Conservation (phyloP, 1,140 invertebrate genomes). For the Harlomillsia oculata region DNA sequence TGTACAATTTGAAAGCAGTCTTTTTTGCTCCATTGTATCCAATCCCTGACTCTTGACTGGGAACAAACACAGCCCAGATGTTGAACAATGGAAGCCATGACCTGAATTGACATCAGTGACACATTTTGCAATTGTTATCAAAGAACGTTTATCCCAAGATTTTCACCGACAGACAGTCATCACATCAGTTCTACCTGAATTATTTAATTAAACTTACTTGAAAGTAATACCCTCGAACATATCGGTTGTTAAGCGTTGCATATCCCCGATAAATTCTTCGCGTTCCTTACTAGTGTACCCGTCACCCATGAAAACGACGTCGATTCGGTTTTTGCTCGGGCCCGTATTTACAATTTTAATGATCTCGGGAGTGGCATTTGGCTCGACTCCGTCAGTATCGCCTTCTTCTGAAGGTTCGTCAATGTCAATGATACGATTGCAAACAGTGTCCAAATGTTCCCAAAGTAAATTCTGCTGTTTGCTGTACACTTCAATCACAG, state of each 20-base stretch:
- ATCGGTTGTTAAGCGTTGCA: conserved; percentile 8
- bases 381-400: background rate
- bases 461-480: background rate
- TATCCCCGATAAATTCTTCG: conserved; percentile 19
- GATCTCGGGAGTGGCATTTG: conserved; percentile 5
- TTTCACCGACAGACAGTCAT: too few relatives aligned
- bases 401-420: background rate
- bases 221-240: conserved; percentile 28
- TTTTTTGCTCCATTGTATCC: conserved; percentile 26
- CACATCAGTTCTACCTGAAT: too few relatives aligned
- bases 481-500: conserved; percentile 8
- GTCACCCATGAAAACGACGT: conserved; percentile 29
- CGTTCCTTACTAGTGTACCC: conserved; percentile 15
- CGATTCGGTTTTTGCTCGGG: conserved; percentile 13
- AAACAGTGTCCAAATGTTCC: conserved; percentile 3
- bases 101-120: conserved; percentile 1
- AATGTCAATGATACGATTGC: background rate
- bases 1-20: conserved; percentile 22
- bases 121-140: too few relatives aligned
- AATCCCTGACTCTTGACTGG: conserved; percentile 16
- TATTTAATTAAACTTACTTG: background rate
- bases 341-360: conserved; percentile 14
- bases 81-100: conserved; percentile 23
- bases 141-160: too few relatives aligned
- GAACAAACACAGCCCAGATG: conserved; percentile 26